Evolutionary conservation across 2,797 vertebrate genomes (phyloP).

Genomic region (Acanthornis magna): DNA sequence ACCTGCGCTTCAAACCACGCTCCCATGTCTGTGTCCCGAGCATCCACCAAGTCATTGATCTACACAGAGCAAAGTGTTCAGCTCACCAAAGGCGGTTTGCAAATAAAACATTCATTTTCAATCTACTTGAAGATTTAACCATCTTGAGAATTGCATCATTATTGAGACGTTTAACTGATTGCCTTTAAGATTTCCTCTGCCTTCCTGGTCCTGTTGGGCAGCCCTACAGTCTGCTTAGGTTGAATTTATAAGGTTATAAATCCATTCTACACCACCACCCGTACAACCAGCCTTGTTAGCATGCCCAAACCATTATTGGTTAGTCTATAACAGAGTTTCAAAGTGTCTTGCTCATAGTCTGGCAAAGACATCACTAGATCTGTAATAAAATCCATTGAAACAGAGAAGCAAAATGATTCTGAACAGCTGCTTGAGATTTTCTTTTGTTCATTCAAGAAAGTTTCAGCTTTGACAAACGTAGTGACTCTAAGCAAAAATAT

Average conservation of each 20-base stretch:
- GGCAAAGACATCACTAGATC: neutral
- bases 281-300: neutral
- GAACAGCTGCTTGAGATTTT: neutral
- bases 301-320: neutral
- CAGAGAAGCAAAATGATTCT: neutral
- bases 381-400: neutral
- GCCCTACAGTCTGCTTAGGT: neutral
- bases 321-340: neutral
- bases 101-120: neutral
- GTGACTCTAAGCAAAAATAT: neutral
- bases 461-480: neutral
- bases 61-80: constrained; percentile 26
- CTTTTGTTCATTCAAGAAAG: constrained; percentile 8
- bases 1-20: constrained; percentile 97
- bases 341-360: neutral
- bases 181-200: neutral
- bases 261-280: neutral
- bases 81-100: neutral
- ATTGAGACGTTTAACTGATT: neutral
- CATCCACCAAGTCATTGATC: constrained; percentile 92
- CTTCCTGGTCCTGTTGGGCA: neutral
- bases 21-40: constrained; percentile 91
- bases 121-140: neutral
- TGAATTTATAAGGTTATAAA: neutral
- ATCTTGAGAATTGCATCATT: neutral